Evolutionary conservation across 30 jellyfish, hydroid and myxozoan genomes (phyloP).

Genomic region (Pelagia noctiluca): DNA sequence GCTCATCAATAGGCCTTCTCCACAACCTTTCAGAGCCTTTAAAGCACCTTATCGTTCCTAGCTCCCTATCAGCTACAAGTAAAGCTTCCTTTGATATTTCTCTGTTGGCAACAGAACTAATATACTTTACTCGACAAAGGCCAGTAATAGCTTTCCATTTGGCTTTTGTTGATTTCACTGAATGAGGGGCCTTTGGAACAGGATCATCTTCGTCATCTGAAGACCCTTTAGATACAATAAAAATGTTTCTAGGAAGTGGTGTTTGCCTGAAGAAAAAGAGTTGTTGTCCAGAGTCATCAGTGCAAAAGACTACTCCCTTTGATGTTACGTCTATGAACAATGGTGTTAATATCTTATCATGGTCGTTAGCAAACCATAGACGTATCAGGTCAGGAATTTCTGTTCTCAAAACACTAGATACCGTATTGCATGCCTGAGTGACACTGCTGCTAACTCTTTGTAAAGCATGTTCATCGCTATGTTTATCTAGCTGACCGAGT

Average conservation of each 20-base stretch:
- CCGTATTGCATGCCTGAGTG: background rate
- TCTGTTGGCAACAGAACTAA: background rate
- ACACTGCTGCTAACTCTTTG: constrained; percentile 5
- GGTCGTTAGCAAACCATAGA: constrained; percentile 1
- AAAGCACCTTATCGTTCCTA: background rate
- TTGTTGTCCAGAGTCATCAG: constrained; percentile 13
- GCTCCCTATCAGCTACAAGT: background rate
- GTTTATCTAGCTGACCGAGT: constrained; percentile 1
- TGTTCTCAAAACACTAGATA: background rate
- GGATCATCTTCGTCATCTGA: background rate
- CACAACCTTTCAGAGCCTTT: background rate
- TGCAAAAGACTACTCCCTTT: background rate
- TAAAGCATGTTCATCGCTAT: constrained; percentile 8
- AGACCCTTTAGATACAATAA: background rate
- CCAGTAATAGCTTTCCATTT: background rate
- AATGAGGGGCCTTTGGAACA: background rate
- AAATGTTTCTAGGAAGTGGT: background rate
- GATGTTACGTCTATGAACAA: background rate
- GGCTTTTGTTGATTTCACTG: background rate
- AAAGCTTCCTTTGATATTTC: background rate
- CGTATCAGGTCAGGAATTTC: background rate
- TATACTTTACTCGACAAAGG: background rate
- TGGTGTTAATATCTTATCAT: constrained; percentile 5
- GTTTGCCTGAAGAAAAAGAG: constrained; percentile 2
- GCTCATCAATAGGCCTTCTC: background rate